Evolutionary conservation across 2,797 vertebrate species (phyloP).

Genomic region (Paratrypauchen microcephalus): DNA sequence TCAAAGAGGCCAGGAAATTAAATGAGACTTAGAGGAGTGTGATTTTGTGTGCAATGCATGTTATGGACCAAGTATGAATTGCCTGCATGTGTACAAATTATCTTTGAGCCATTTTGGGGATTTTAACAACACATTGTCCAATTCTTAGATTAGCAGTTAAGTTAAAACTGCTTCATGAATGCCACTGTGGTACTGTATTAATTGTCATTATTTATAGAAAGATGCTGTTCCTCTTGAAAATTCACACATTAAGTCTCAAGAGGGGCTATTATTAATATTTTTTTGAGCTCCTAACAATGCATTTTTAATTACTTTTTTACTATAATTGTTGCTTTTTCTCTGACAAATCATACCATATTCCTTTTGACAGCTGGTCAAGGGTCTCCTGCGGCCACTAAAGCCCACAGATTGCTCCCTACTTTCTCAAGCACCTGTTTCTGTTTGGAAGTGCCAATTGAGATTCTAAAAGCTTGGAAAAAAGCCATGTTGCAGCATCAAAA

Average conservation of each 20-base stretch:
- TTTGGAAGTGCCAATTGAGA: slow-evolving; percentile 62
- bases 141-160: neutral
- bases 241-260: too few relatives aligned
- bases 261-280: too few relatives aligned
- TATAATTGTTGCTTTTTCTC: neutral
- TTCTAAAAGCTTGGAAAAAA: slow-evolving; percentile 67
- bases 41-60: neutral
- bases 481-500: slow-evolving; percentile 69
- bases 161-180: neutral
- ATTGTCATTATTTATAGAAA: too few relatives aligned
- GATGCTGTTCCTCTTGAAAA: too few relatives aligned
- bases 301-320: neutral
- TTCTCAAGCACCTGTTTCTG: slow-evolving; percentile 78
- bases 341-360: slow-evolving; percentile 60
- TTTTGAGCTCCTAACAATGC: too few relatives aligned
- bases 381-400: slow-evolving; percentile 71
- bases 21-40: neutral
- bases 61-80: neutral
- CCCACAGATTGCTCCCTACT: slow-evolving; percentile 72
- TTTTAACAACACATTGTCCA: too few relatives aligned
- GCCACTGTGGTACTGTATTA: too few relatives aligned
- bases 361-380: slow-evolving; percentile 75
- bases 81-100: too few relatives aligned
- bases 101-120: too few relatives aligned
- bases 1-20: neutral